Evolutionary conservation across 2,797 vertebrate species (phyloP), one percentile per base, ranked within the genome.

Genomic region (Anisognathus igniventris): DNA sequence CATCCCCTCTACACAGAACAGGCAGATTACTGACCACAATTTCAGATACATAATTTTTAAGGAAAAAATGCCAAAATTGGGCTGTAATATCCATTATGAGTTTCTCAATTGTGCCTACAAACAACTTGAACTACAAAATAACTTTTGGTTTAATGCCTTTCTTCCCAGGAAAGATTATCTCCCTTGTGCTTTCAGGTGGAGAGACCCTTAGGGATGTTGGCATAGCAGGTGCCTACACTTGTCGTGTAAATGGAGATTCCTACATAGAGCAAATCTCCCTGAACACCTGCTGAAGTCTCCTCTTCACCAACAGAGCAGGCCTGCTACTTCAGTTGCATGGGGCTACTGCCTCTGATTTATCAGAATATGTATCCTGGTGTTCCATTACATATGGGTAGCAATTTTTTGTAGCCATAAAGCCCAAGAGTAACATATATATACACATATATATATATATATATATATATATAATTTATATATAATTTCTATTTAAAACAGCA

Each of bases 51-150:
- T 33, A 50, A 77, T 40, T 81, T 51, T 65, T 73, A 45, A 35
- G 70, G 56, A 85, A 91, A 88, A 88, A 89, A 74, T 6, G 33
- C 21, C 83, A 47, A 72, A 91, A 70, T n/a, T 76, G 12, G 9
- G 23, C 31, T 53, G 2, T 33, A 28, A 73, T 72, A 81, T 31
- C 33, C 22, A 35, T 40, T 45, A 45, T 4, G 21, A 50, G 20
- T 58, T 86, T 81, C 53, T 86, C 73, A 53, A 27, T 56, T 84
- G 25, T 86, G 35, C 71, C 56, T 64, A 56, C 18, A 72, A 71
- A 53, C 30, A 85, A 20, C 56, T 62, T 93, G 40, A 81, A 53
- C 74, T 77, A 50, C 19, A 74, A 56, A 78, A 42, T 21, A 56
- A 40, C 19, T 84, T 70, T 33, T 11, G 3, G 14, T 47, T 71